Conservation (phyloP, 92 coral and sea anemone species). For the Ricordea florida region DNA sequence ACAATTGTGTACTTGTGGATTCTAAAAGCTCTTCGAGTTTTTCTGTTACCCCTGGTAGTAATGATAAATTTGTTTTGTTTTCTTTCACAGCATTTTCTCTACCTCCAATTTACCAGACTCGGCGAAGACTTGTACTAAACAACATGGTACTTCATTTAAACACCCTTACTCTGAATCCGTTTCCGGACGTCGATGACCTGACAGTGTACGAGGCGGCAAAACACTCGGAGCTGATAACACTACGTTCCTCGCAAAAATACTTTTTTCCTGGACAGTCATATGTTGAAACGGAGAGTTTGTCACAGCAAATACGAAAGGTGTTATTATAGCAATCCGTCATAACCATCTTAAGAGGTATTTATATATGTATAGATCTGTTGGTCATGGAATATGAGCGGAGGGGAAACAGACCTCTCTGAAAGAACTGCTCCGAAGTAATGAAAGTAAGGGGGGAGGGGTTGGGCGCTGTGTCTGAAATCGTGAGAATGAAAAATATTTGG, state of each 20-base stretch:
- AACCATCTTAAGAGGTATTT: no score
- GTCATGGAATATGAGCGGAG: no score
- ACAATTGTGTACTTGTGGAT: no score
- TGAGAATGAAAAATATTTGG: no score
- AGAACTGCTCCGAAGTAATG: no score
- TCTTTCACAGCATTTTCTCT: constrained; percentile 66
- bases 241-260: constrained; percentile 93
- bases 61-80: neutral
- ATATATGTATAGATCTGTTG: no score
- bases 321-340: neutral
- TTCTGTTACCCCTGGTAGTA: neutral
- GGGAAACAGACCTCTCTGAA: no score
- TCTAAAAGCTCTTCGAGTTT: no score
- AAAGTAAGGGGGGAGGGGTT: no score
- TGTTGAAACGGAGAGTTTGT: constrained; percentile 37
- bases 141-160: constrained; percentile 91
- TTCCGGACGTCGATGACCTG: constrained; percentile 71
- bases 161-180: constrained; percentile 92
- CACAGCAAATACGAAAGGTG: constrained; percentile 26
- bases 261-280: constrained; percentile 88
- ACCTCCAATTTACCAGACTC: constrained; percentile 85
- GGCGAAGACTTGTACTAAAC: constrained; percentile 68
- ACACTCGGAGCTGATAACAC: constrained; percentile 80
- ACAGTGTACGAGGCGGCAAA: constrained; percentile 82
- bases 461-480: no score